Evolutionary conservation across 2,888 invertebrate genomes (phyloP), one percentile per base, ranked within the genome.

Genomic region (Epinotia brunnichana): DNA sequence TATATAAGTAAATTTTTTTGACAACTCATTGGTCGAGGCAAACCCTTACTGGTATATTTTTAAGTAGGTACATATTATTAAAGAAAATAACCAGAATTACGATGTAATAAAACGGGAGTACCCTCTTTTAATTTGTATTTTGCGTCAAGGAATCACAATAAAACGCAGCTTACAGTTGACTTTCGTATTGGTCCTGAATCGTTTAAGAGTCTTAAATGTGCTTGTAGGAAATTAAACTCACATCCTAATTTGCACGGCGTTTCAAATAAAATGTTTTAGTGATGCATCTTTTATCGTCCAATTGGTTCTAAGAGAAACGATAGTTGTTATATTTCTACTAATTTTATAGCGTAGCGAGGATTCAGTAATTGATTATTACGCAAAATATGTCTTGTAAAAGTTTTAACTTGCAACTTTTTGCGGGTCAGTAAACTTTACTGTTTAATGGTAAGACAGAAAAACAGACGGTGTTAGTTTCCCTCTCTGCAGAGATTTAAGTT

Each of bases 71-170:
- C n/a, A 24, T 15, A 44, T 81, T 82, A 81, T 86, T 84, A 80
- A 85, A 83, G 81, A 79, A 79, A 81, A 81, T 78, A 76, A 83
- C 82, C 81, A 79, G 84, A 84, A 84, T 86, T 82, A 87, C 87
- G 85, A 87, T 81, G 81, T 74, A 78, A 84, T 88, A 87, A 88
- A 85, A 85, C 83, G 82, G 77, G 82, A 84, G 85, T 86, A 85
- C 84, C 85, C 69, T 74, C 74, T 84, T 84, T 88, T 87, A 88
- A 88, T 87, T 88, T 83, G 83, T 84, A 83, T 86, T 85, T 82
- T 83, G 83, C 83, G 85, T 85, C 81, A 81, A 82, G 81, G 79
- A 83, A 85, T 82, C 81, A 83, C 83, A 83, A 86, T 88, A 87
- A 89, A 89, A 87, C 81, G 83, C 78, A 82, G 82, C 74, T 77